These are phyloP conservation scores for Halcyon chelicuti DNA, from an alignment of 2,797 vertebrate species.

Conservation along the genomic window DNA sequence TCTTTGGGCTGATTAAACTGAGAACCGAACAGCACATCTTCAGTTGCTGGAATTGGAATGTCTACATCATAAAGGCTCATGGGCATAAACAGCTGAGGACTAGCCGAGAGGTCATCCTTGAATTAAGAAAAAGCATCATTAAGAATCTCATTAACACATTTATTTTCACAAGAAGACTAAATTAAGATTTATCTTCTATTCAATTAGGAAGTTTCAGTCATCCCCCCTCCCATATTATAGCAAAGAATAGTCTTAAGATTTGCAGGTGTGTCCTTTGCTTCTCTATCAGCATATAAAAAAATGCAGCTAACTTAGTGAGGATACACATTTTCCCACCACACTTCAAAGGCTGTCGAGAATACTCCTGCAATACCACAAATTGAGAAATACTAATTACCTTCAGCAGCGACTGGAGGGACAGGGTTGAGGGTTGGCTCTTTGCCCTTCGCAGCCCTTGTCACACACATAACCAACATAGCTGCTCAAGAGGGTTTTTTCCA, in stretches of 20 bases:
- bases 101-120: conserved; percentile 71
- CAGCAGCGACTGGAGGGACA: neutral
- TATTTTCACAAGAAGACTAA: neutral
- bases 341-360: neutral
- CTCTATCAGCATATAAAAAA: neutral
- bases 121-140: neutral
- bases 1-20: conserved; percentile 68
- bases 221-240: fast-evolving
- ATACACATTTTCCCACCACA: neutral
- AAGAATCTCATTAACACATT: neutral
- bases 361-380: neutral
- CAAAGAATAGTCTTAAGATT: neutral
- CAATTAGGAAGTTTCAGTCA: fast-evolving
- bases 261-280: fast-evolving
- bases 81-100: conserved; percentile 60
- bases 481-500: neutral
- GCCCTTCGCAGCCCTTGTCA: neutral
- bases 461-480: neutral
- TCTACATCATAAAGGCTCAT: conserved; percentile 76
- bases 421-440: fast-evolving
- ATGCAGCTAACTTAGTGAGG: neutral
- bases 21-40: conserved; percentile 44
- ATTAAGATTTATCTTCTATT: neutral
- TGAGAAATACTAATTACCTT: neutral
- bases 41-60: conserved; percentile 71